A percentile compares a stretch with the other conserved stretches of the same genome.
Conservation (phyloP, 2,797 vertebrate genomes). For the Eidolon dupreanum region DNA sequence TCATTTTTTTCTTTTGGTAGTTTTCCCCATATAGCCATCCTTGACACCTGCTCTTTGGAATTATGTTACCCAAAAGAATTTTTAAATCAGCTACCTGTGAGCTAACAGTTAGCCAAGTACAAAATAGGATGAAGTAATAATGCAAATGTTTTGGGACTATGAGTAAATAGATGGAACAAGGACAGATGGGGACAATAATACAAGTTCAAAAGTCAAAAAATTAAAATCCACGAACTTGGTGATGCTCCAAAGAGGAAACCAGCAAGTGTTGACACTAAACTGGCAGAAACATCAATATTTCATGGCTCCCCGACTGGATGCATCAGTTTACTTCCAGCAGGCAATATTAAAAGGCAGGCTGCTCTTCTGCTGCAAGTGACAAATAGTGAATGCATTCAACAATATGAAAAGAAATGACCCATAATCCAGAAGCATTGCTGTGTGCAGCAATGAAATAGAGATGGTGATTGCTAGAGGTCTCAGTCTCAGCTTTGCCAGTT, state of each 20-base stretch:
- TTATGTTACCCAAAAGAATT: conserved; percentile 24
- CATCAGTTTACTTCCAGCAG: conserved; percentile 66
- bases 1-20: neutral
- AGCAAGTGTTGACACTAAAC: conserved; percentile 79
- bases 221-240: conserved; percentile 64
- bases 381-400: conserved; percentile 48
- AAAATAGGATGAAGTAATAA: conserved; percentile 35
- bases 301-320: conserved; percentile 75
- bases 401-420: conserved; percentile 31
- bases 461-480: neutral
- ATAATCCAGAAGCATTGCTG: neutral
- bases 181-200: neutral
- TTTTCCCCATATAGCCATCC: neutral
- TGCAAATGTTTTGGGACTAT: conserved; percentile 26
- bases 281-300: conserved; percentile 81
- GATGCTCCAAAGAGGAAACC: conserved; percentile 78
- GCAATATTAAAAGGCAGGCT: neutral
- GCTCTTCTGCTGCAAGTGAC: conserved; percentile 71
- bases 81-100: conserved; percentile 17
- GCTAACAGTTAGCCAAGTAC: neutral
- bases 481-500: neutral
- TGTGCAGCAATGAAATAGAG: neutral
- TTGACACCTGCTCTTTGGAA: neutral
- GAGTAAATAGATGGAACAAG: neutral
- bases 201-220: conserved; percentile 38